Evolutionary conservation across 2,888 invertebrate species (phyloP).

Genomic region (Drosophila rubida): DNA sequence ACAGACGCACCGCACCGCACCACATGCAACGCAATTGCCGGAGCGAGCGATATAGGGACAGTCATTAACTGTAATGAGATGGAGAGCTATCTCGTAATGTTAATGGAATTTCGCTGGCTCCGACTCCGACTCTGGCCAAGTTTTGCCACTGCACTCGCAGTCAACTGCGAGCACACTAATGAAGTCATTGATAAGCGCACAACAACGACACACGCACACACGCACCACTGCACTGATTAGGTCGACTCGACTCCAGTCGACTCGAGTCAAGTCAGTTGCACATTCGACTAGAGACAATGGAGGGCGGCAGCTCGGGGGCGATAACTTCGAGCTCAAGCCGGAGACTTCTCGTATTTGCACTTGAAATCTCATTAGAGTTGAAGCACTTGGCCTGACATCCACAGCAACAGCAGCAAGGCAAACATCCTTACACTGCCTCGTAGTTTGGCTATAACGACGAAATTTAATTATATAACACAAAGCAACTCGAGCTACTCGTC

Average conservation of each 20-base stretch:
- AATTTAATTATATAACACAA: conserved; percentile 78
- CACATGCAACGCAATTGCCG: conserved; percentile 4
- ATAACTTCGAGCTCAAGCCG: too few species aligned
- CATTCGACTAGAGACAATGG: conserved; percentile 65
- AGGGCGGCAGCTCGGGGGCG: too few species aligned
- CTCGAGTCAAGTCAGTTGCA: conserved; percentile 63
- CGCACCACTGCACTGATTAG: conserved; percentile 57
- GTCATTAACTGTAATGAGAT: conserved; percentile 75
- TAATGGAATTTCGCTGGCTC: conserved; percentile 69
- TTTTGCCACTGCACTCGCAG: conserved; percentile 48
- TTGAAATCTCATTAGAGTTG: conserved; percentile 79
- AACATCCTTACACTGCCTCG: conserved; percentile 16
- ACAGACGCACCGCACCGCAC: neutral
- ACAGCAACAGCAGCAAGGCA: conserved; percentile 23
- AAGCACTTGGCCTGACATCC: conserved; percentile 66
- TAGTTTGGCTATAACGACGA: conserved; percentile 71
- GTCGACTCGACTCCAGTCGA: conserved; percentile 39
- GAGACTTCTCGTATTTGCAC: conserved; percentile 62
- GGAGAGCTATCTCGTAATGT: conserved; percentile 59
- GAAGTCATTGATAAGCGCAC: conserved; percentile 77
- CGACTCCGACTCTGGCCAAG: conserved; percentile 47
- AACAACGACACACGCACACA: conserved; percentile 33
- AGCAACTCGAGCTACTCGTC: conserved; percentile 41
- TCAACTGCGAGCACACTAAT: conserved; percentile 67
- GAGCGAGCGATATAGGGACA: conserved; percentile 21